These are phyloP conservation scores for Dexiosoma caninum DNA, from an alignment of 2,888 invertebrate species.

Conservation along the genomic window DNA sequence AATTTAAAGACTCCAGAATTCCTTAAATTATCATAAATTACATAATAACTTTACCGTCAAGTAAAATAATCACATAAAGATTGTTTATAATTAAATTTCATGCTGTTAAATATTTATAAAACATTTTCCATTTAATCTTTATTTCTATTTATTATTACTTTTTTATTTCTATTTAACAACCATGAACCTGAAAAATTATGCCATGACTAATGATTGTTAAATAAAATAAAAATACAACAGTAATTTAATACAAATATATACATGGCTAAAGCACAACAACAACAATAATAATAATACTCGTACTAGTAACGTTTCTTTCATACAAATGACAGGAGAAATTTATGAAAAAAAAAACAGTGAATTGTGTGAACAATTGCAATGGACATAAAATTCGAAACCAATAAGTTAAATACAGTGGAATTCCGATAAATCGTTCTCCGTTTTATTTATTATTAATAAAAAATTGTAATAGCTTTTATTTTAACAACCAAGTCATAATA, in stretches of 20 bases:
- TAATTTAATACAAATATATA: not conserved
- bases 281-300: not conserved
- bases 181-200: constrained; percentile 50
- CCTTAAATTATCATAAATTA: too few relatives aligned
- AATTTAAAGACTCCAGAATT: too few relatives aligned
- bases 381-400: not conserved
- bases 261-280: not conserved
- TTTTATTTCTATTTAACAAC: constrained; percentile 4
- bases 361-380: not conserved
- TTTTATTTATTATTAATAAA: too few relatives aligned
- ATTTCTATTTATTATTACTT: not conserved
- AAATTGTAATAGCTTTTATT: too few relatives aligned
- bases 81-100: too few relatives aligned
- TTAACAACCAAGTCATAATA: too few relatives aligned
- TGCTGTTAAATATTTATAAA: constrained; percentile 9
- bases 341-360: too few relatives aligned
- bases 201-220: constrained; percentile 23
- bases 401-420: constrained; percentile 1
- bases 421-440: too few relatives aligned
- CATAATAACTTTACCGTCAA: too few relatives aligned
- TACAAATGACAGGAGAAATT: not conserved
- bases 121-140: not conserved
- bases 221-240: not conserved
- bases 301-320: constrained; percentile 15
- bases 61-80: too few relatives aligned